Evolutionary conservation across 1,140 invertebrate genomes (phyloP), one percentile per base, ranked within the genome.

Genomic region (Chlorops oryzae): DNA sequence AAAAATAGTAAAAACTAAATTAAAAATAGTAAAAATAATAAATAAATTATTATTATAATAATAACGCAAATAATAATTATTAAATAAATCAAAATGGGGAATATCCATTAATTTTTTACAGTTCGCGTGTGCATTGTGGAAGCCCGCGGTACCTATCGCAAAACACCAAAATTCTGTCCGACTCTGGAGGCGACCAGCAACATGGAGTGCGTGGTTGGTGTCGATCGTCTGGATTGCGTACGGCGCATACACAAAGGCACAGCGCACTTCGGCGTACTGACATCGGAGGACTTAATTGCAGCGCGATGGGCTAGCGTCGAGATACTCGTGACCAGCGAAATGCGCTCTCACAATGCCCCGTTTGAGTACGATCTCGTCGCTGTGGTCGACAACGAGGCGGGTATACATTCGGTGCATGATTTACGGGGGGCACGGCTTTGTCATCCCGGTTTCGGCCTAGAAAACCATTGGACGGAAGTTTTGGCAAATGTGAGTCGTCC

Each of bases 241-340:
- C 74, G 84, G 41, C 75, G 80, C 51, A 83, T 95, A 51, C 74
- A 79, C 27, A 80, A 80, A 59, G 81, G 82, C 15, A 77, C 81
- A 10, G 90, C 86, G 9, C 90, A 94, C 72, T 85, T 93, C 59
- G 84, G 86, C 1, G 83, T 89, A 2, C 78, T 90, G 52, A 85
- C 86, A 52, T 81, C 90, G 0, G 88, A 91, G 70, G 88, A 92
- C 73, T 73, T 90, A 35, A 76, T 89, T 18, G 81, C 86, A 2
- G 84, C 86, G 7, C 79, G 77, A 9, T 83, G 81, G 77, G 78
- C 78, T 7, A 75, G 80, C 56, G 73, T 81, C 0, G 79, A 84
- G 50, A 74, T 87, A 22, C 67, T 87, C 42, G 75, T 88, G 23
- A 85, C 84, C 9, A 83, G 84, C 49, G 83, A 88, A 66, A 50